phyloP scores from a whole-genome alignment of 2,888 invertebrate genomes.

The Trichopria drosophilae region DNA sequence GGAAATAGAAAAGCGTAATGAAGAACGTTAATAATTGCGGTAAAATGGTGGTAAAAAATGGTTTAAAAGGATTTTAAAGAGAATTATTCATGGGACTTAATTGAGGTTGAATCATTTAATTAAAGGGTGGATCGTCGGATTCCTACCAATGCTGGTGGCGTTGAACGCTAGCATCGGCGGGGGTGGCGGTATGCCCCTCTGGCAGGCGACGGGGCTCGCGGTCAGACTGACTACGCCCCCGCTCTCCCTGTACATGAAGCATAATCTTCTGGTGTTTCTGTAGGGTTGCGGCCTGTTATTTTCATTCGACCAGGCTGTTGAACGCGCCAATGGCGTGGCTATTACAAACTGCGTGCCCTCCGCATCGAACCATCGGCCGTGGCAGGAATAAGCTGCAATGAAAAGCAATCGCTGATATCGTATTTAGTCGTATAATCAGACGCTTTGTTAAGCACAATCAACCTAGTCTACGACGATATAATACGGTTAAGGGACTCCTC shows the following conservation, averaged over 20 bases:
- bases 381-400: constrained; percentile 80
- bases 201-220: constrained; percentile 57
- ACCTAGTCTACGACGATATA: no score
- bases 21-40: no score
- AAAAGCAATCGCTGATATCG: no score
- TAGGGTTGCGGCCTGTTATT: constrained; percentile 55
- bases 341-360: constrained; percentile 86
- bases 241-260: constrained; percentile 75
- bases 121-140: no score
- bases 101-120: constrained; percentile 9
- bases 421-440: no score
- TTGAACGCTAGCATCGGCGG: constrained; percentile 67
- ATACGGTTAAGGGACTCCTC: no score
- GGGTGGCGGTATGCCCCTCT: constrained; percentile 51
- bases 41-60: neutral
- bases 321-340: constrained; percentile 71
- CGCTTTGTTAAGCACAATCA: no score
- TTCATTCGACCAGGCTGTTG: constrained; percentile 33
- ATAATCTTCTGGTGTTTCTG: constrained; percentile 65
- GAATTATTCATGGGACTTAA: neutral
- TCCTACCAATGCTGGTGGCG: constrained; percentile 70
- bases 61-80: no score
- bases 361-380: constrained; percentile 77
- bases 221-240: constrained; percentile 57
- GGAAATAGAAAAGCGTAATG: no score